Base-by-base conservation (phyloP, 2,113 vertebrate genomes). In the Ceyx cyanopectus region DNA sequence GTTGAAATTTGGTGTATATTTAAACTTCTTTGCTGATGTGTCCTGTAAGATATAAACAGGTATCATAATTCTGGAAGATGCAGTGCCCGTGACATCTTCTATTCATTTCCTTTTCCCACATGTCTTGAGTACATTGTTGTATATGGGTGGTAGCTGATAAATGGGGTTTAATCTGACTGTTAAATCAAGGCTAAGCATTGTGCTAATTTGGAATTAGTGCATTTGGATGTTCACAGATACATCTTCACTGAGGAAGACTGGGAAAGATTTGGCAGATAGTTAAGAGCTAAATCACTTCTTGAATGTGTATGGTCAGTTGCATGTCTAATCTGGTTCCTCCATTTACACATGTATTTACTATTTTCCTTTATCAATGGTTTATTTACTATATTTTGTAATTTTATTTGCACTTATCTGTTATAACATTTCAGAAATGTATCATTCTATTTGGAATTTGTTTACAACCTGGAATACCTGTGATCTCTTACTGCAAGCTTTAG, bases 71-170 rank as follows among this genome's bases (percentile, higher is more conserved):
- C 58, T 69, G 41, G 41, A 74, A 54, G 43, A 45, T 27, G 21
- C 1, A 2, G 16, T 67, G 24, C 29, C 22, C 12, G 10, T 8
- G 22, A 13, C 12, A 12, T 10, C 29, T 56, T 91, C 21, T 74
- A 3, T 10, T 77, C 11, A 22, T 7, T 24, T 58, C 14, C 48
- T 79, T 79, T 68, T 65, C 50, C 7, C 20, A 6, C 0, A 0
- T 32, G 13, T 70, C 12, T 46, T 11, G 46, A 51, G 20, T 12
- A 8, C 3, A 1, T 5, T 1, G 69, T 76, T 76, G 20, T 10
- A 79, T 43, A 5, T 8, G 34, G 12, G 4, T 29, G 5, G 27
- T 26, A 72, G 21, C 22, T 51, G 30, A 43, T 68, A 34, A 22
- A 0, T 2, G 66, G 41, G 6, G 11, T 41, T 86, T 63, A 62